Base-by-base conservation (phyloP, 2,888 invertebrate species). In the Eilema griseolum region DNA sequence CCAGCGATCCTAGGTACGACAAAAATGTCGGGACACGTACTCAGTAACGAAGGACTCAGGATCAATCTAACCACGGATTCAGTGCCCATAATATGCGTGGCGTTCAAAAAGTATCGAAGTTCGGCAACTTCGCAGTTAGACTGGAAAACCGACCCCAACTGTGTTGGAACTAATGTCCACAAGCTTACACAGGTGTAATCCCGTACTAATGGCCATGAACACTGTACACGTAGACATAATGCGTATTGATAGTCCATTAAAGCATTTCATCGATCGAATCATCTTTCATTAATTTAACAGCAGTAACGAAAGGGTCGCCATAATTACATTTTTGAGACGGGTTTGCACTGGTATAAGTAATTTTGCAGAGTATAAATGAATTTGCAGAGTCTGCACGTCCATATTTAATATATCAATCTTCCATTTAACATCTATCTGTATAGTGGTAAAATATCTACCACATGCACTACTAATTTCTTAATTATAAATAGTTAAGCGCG, bases 211-310 rank as follows among this genome's bases (percentile, higher is more conserved):
- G 85, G 85, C 66, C 26, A 61, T 75, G 78, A 70, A 74, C 73
- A 78, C 68, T 62, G 77, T 70, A 73, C 81, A 82, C 77, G 78
- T 83, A 79, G 74, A 78, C 82, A 83, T 87, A 87, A 93, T 93
- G 86, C 86, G 86, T 90, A 93, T 92, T 90, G 90, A 92, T 92
- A 89, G 87, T 76, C 90, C 90, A 92, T 92, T 92, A 92, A 86
- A 89, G 85, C 86, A 88, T 90, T 92, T 90, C 81, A 77, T 78
- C 83, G 83, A 88, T 82, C 85, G 85, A 83, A 83, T 90, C 88
- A 86, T 86, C 86, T 87, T 85, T 89, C 88, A 90, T 90, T 89
- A 90, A 86, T 85, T 81, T 88, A 82, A 86, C 85, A 85, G 88
- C 76, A 83, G 79, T 81, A 77, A 66, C 46, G 71, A 73, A 82